Conservation (phyloP, 2,113 vertebrate genomes). For the Pangasianodon hypophthalmus region DNA sequence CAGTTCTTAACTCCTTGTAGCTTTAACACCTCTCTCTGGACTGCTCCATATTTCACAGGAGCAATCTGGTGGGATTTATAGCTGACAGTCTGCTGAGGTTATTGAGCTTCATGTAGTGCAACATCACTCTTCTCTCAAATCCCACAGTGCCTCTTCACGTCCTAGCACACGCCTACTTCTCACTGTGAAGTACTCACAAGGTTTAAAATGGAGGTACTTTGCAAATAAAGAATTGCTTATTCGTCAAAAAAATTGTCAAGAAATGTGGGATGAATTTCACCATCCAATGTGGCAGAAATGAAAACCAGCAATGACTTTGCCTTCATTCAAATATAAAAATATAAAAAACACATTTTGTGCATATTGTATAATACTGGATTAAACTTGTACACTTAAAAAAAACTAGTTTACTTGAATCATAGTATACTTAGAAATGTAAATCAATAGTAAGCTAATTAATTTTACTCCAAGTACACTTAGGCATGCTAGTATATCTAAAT, state of each 20-base stretch:
- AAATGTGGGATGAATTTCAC: background rate
- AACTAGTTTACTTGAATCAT: background rate
- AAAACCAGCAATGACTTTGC: background rate
- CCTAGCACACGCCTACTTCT: slow-evolving; percentile 6
- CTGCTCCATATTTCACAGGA: slow-evolving; percentile 16
- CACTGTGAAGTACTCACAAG: slow-evolving; percentile 3
- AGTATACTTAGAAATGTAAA: background rate
- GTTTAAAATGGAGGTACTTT: background rate
- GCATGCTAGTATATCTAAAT: background rate
- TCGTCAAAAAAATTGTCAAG: background rate
- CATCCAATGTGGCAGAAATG: background rate
- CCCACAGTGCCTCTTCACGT: slow-evolving; percentile 8
- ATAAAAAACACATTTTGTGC: background rate
- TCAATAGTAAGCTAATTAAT: background rate
- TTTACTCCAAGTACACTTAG: background rate
- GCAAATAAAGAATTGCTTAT: background rate
- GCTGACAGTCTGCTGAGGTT: slow-evolving; percentile 41
- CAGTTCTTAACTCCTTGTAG: slow-evolving; percentile 20
- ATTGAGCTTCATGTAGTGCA: slow-evolving; percentile 42
- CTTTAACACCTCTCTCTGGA: background rate
- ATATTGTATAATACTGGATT: background rate
- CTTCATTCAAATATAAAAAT: background rate
- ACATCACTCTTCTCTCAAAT: slow-evolving; percentile 27
- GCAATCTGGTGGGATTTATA: slow-evolving; percentile 26
- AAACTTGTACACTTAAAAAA: background rate